Evolutionary conservation across 2,888 invertebrate species (phyloP).

Genomic region (Geophilus truncorum): DNA sequence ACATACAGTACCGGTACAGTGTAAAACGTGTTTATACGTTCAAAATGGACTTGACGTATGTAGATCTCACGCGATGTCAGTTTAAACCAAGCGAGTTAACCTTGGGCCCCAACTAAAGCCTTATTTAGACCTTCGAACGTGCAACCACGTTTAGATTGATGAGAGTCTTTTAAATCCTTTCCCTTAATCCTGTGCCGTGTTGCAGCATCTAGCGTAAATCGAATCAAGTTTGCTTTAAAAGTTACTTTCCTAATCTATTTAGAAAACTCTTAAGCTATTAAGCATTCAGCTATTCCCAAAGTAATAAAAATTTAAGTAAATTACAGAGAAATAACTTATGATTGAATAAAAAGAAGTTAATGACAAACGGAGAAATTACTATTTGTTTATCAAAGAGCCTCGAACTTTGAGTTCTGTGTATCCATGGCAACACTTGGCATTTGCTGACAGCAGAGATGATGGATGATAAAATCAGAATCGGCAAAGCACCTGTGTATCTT

Average conservation of each 20-base stretch:
- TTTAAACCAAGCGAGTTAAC: not conserved
- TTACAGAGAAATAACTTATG: not conserved
- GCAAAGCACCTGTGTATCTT: not conserved
- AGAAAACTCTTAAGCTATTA: not conserved
- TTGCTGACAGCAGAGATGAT: not conserved
- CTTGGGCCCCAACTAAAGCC: not conserved
- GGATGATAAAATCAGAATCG: slow-evolving; percentile 5
- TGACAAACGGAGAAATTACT: not conserved
- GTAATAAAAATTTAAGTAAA: not conserved
- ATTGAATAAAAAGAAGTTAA: no score
- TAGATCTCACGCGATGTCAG: not conserved
- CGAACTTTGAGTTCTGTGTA: not conserved
- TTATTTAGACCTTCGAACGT: not conserved
- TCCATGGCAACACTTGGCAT: not conserved
- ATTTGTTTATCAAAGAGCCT: not conserved
- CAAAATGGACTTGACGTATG: not conserved
- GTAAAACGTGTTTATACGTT: no score
- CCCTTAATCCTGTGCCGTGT: not conserved
- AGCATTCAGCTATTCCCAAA: not conserved
- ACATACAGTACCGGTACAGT: not conserved
- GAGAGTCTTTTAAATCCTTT: not conserved
- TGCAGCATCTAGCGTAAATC: not conserved
- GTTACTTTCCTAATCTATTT: not conserved
- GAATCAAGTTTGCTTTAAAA: not conserved
- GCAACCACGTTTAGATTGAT: not conserved